Conservation (phyloP, 2,888 invertebrate genomes). For the Sesia bembeciformis region DNA sequence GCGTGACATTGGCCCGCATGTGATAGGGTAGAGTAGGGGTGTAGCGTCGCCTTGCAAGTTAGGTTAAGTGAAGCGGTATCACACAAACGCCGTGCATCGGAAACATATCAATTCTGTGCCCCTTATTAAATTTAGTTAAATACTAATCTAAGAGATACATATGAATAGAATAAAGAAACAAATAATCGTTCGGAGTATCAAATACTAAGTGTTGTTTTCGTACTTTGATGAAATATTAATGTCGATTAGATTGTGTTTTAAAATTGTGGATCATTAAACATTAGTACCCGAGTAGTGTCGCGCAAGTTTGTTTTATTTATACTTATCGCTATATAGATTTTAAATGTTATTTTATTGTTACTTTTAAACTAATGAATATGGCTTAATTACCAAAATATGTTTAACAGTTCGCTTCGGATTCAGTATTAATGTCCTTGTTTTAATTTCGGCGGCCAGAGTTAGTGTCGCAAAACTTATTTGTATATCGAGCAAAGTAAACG, state of each 20-base stretch:
- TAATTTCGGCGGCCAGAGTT: conserved; percentile 42
- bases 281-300: conserved; percentile 53
- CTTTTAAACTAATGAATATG: conserved; percentile 51
- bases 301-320: conserved; percentile 42
- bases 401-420: conserved; percentile 62
- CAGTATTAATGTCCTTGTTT: conserved; percentile 68
- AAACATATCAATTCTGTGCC: conserved; percentile 88
- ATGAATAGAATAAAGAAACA: conserved; percentile 65
- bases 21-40: conserved; percentile 68
- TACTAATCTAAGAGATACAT: conserved; percentile 72
- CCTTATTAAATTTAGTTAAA: conserved; percentile 77
- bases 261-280: conserved; percentile 31
- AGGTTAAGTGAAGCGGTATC: conserved; percentile 72
- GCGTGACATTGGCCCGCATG: conserved; percentile 71
- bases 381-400: conserved; percentile 70
- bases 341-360: conserved; percentile 50
- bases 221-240: conserved; percentile 37
- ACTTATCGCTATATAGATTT: conserved; percentile 40
- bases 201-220: conserved; percentile 71
- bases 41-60: conserved; percentile 71
- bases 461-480: conserved; percentile 59
- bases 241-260: conserved; percentile 46
- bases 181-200: conserved; percentile 67
- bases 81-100: conserved; percentile 81
- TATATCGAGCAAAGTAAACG: conserved; percentile 71